phyloP scores from a whole-genome alignment of 2,797 vertebrate species.

The Ptychobarbus kaznakovi region DNA sequence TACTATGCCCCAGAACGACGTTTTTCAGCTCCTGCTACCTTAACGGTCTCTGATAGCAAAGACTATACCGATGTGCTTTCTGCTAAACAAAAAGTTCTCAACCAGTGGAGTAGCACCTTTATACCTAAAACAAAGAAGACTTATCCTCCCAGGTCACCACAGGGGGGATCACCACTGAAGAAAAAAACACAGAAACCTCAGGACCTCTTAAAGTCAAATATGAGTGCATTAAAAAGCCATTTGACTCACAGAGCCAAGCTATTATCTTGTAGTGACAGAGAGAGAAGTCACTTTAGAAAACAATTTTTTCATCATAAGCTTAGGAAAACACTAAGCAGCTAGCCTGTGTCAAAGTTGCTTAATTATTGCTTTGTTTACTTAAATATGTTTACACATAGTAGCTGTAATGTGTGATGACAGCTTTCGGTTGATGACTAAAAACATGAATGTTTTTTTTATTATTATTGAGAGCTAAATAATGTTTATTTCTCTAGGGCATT shows the following conservation, averaged over 20 bases:
- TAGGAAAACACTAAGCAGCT: background rate
- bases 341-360: background rate
- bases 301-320: background rate
- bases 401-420: background rate
- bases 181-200: background rate
- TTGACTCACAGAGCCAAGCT: background rate
- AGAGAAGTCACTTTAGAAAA: background rate
- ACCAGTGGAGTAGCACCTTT: slow-evolving; percentile 47
- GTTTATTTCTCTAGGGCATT: background rate
- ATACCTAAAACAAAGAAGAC: slow-evolving; percentile 22
- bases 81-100: slow-evolving; percentile 56
- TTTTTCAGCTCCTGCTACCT: slow-evolving; percentile 12
- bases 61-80: slow-evolving; percentile 12
- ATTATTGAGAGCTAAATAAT: background rate
- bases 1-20: background rate
- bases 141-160: background rate
- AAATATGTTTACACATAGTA: background rate
- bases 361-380: background rate
- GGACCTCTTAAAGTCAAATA: slow-evolving; percentile 28
- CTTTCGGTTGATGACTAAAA: slow-evolving; percentile 3
- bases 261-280: background rate
- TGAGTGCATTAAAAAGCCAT: slow-evolving; percentile 32
- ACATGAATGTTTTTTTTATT: background rate
- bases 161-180: background rate
- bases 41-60: background rate